Conservation (phyloP, 2,113 vertebrate species). For the Heterotilapia buettikoferi region DNA sequence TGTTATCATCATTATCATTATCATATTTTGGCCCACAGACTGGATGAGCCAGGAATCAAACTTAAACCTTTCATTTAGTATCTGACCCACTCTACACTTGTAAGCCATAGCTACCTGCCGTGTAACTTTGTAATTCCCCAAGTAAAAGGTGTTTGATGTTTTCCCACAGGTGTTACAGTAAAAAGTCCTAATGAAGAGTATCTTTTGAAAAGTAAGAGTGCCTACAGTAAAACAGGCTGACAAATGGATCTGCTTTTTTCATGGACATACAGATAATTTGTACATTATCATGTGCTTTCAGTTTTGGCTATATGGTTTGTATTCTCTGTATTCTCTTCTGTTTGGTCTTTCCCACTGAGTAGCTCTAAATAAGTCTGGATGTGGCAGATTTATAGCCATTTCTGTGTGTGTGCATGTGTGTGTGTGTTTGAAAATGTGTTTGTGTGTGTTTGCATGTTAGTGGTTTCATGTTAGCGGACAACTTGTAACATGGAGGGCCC, state of each 20-base stretch:
- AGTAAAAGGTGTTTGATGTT: not conserved
- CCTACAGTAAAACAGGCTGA: not conserved
- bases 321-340: not conserved
- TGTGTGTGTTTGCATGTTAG: not conserved
- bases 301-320: not conserved
- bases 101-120: not conserved
- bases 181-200: not conserved
- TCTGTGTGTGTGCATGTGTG: not conserved
- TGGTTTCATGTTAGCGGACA: not conserved
- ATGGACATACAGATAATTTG: not conserved
- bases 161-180: not conserved
- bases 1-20: not conserved
- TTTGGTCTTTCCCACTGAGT: not conserved
- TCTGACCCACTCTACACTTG: not conserved
- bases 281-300: not conserved
- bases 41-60: not conserved
- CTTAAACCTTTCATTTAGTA: not conserved
- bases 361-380: not conserved
- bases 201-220: not conserved
- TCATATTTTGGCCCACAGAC: not conserved
- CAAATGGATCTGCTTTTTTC: not conserved
- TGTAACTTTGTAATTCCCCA: not conserved
- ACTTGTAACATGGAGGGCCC: not conserved
- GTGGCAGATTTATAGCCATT: not conserved
- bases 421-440: not conserved